phyloP scores from a whole-genome alignment of 1,140 invertebrate species.

The Drosophila paulistorum region DNA sequence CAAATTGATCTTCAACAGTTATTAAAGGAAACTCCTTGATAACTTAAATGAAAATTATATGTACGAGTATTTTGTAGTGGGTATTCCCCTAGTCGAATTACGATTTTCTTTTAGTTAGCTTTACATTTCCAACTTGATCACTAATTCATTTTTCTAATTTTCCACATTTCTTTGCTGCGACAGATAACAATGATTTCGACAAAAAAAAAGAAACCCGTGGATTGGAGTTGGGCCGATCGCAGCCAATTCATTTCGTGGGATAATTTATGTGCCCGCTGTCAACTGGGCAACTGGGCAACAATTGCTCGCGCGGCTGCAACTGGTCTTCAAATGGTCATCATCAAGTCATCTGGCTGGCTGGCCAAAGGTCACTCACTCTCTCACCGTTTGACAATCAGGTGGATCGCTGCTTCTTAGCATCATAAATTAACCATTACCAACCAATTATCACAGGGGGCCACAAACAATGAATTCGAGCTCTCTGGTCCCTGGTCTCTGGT shows the following conservation, averaged over 20 bases:
- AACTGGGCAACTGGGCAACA: conserved; percentile 46
- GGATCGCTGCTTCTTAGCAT: conserved; percentile 30
- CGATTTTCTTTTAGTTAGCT: conserved; percentile 22
- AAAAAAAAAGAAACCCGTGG: neutral
- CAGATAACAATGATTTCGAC: conserved; percentile 23
- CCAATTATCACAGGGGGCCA: conserved; percentile 55
- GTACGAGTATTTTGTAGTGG: neutral
- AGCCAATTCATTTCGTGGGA: conserved; percentile 65
- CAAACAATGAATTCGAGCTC: conserved; percentile 27
- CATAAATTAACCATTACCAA: conserved; percentile 74
- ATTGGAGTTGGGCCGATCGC: conserved; percentile 28
- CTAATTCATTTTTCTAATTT: conserved; percentile 79
- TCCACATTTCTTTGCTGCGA: conserved; percentile 57
- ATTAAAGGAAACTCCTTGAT: no score
- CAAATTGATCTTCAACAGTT: no score
- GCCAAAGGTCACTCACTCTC: conserved; percentile 60
- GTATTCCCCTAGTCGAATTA: conserved; percentile 1
- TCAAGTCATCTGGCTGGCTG: conserved; percentile 17
- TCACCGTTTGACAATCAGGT: conserved; percentile 52
- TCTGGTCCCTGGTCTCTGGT: conserved; percentile 10
- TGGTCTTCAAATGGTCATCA: conserved; percentile 64
- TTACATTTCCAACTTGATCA: conserved; percentile 32
- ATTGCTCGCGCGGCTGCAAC: conserved; percentile 73
- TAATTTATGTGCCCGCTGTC: conserved; percentile 72
- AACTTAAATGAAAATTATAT: no score